phyloP scores from a whole-genome alignment of 2,888 invertebrate genomes.

The Byasa hedistus region DNA sequence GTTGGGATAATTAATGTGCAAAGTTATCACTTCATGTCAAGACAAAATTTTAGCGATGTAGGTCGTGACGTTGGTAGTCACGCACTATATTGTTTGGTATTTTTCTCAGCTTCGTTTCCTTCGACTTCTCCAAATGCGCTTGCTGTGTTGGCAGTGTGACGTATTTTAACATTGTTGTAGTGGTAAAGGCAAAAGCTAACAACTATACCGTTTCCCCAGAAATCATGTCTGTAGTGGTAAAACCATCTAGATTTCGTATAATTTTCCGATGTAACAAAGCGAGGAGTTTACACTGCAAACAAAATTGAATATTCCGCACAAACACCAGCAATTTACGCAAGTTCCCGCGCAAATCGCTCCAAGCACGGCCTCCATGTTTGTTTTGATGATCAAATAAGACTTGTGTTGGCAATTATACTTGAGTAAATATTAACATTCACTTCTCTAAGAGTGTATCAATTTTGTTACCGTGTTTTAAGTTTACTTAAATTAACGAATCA shows the following conservation, averaged over 20 bases:
- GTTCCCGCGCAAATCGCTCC: slow-evolving; percentile 13
- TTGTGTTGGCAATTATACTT: slow-evolving; percentile 22
- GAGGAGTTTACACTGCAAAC: slow-evolving; percentile 9
- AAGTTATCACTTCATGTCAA: too few species aligned
- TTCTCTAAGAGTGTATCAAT: slow-evolving; percentile 1
- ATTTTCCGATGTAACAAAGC: slow-evolving; percentile 11
- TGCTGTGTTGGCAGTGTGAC: too few species aligned
- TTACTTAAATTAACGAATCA: background rate
- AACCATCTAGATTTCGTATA: background rate
- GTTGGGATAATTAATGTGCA: too few species aligned
- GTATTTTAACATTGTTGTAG: too few species aligned
- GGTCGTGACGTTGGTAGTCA: too few species aligned
- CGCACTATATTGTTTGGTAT: too few species aligned
- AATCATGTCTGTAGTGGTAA: too few species aligned
- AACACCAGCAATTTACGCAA: slow-evolving; percentile 19
- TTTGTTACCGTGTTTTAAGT: background rate
- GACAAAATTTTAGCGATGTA: too few species aligned
- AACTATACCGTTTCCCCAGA: too few species aligned
- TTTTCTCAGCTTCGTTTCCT: too few species aligned
- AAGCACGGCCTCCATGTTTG: slow-evolving; percentile 17
- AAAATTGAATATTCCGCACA: slow-evolving; percentile 19
- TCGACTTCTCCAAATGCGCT: too few species aligned
- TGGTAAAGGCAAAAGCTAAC: too few species aligned
- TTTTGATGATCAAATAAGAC: slow-evolving; percentile 24
- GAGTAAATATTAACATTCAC: slow-evolving; percentile 8